Conservation (phyloP, 2,113 vertebrate species). For the Odontophorus gujanensis region DNA sequence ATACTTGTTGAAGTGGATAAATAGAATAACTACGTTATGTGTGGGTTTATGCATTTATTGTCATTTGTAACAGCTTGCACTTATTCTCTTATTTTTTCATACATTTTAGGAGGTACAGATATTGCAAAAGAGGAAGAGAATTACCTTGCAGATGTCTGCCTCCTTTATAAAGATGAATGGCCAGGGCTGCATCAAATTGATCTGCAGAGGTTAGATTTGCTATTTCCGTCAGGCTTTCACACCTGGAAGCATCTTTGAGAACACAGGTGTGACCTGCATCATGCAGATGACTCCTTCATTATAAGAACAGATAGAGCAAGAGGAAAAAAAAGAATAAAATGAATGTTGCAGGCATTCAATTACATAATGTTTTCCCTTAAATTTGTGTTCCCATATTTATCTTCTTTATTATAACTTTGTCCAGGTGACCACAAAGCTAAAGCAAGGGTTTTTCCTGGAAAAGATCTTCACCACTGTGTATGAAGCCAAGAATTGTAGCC, state of each 20-base stretch:
- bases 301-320: not conserved
- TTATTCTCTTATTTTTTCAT: not conserved
- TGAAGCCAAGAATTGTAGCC: not conserved
- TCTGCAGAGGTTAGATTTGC: slow-evolving; percentile 70
- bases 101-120: not conserved
- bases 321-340: not conserved
- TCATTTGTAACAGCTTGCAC: not conserved
- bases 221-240: slow-evolving; percentile 79
- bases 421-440: not conserved
- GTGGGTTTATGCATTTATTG: not conserved
- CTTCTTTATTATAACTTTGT: not conserved
- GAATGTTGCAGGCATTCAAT: not conserved
- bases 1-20: not conserved
- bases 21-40: not conserved
- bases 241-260: slow-evolving; percentile 83
- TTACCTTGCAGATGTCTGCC: slow-evolving; percentile 91
- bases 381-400: not conserved
- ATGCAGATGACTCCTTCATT: slow-evolving; percentile 84
- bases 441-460: not conserved
- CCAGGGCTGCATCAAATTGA: slow-evolving; percentile 84
- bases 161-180: slow-evolving; percentile 90
- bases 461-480: not conserved
- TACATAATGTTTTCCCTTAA: fast-evolving
- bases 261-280: slow-evolving; percentile 87
- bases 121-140: not conserved